Evolutionary conservation across 2,797 vertebrate species (phyloP).

Genomic region (Amniataba percoides): DNA sequence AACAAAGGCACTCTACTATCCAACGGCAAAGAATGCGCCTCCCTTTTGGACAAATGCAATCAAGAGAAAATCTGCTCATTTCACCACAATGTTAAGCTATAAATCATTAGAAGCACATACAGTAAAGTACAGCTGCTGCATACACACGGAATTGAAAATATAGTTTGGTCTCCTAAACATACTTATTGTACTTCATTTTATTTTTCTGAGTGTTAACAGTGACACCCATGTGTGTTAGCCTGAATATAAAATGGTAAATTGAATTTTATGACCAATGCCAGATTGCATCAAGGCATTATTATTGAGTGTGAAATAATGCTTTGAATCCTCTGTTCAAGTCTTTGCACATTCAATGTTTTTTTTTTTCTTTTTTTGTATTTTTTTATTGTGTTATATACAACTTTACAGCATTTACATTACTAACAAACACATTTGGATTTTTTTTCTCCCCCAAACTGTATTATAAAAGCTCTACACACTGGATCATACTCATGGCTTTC

Average conservation of each 20-base stretch:
- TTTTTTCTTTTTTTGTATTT: conserved; percentile 2
- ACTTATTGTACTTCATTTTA: conserved; percentile 62
- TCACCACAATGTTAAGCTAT: conserved; percentile 53
- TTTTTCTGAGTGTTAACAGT: conserved; percentile 62
- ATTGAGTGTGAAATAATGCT: conserved; percentile 50
- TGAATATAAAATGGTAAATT: conserved; percentile 61
- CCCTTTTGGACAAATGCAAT: conserved; percentile 10
- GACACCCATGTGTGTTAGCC: conserved; percentile 47
- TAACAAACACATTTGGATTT: conserved; percentile 50
- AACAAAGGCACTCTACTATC: conserved; percentile 65
- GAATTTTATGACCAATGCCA: conserved; percentile 26
- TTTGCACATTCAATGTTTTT: conserved; percentile 36
- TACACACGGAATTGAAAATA: conserved; percentile 57
- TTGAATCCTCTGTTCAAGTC: conserved; percentile 49
- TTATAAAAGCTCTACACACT: conserved; percentile 63
- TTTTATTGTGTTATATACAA: conserved; percentile 66
- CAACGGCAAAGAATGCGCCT: conserved; percentile 13
- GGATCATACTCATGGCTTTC: conserved; percentile 63
- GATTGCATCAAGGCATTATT: conserved; percentile 48
- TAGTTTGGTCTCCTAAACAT: conserved; percentile 51
- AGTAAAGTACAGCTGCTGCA: conserved; percentile 55
- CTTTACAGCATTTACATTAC: conserved; percentile 66
- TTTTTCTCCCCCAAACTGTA: conserved; percentile 25
- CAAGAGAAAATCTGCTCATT: conserved; percentile 43
- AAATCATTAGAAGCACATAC: conserved; percentile 51